Evolutionary conservation across 2,113 vertebrate genomes (phyloP), one percentile per base, ranked within the genome.

Genomic region (Rostratula benghalensis): DNA sequence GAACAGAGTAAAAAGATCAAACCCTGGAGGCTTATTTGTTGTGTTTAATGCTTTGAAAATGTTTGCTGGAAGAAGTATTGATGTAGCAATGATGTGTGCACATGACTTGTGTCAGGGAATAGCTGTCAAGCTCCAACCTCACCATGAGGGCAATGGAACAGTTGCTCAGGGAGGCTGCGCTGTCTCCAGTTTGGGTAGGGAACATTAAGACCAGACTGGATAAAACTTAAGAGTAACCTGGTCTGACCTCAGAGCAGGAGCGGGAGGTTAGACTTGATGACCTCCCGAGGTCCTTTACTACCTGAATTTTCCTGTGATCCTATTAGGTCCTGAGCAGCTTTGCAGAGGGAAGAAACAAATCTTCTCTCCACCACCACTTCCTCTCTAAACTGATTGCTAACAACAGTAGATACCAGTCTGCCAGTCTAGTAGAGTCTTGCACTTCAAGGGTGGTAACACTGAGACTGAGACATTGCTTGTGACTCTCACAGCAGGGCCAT

Each of bases 301-400:
- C 76, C 54, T 50, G 50, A 69, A 50, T 86, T 86, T 90, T 93
- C 63, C 50, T 82, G 33, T 91, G 83, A 92, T 91, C 94, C 80
- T 87, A 24, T 96, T 91, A 89, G 33, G 12, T 13, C 37, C 64
- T 82, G 60, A 93, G 74, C 87, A 94, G 87, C 77, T 95, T 95
- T 95, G 65, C 48, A 57, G 57, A 64, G 43, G 46, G 39, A 54
- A 71, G 56, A 78, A 83, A 57, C 51, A 76, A 67, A 79, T 84
- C 45, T 37, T 60, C 16, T 81, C 39, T 19, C 41, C 1, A 1
- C 15, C 51, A 33, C 11, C 11, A 7, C 10, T 75, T 89, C 43
- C 31, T 68, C 1, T 68, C n/a, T 28, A 33, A 53, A 18, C 3
- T 54, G 68, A 3, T 81, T 19, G 14, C 76, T 48, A 19, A 3